Conservation (phyloP, 2,797 vertebrate species). For the Scleropages formosus region DNA sequence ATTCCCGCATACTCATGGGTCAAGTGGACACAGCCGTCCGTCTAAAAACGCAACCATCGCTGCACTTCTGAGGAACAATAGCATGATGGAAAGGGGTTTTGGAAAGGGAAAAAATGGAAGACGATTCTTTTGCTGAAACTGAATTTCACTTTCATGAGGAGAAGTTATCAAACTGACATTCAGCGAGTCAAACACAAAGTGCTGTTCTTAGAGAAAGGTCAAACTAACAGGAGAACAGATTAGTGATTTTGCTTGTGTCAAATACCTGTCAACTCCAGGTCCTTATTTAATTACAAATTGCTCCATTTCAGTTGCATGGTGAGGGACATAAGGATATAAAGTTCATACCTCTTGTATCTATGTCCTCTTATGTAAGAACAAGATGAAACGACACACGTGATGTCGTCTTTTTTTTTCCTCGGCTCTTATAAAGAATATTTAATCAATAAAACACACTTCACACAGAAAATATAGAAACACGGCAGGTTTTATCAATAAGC, state of each 20-base stretch:
- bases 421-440: not conserved
- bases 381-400: too few relatives aligned
- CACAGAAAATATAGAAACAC: not conserved
- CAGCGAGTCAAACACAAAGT: slow-evolving; percentile 59
- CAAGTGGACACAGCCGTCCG: too few relatives aligned
- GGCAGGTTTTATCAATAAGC: too few relatives aligned
- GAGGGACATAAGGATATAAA: not conserved
- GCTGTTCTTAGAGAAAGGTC: slow-evolving; percentile 64
- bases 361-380: too few relatives aligned
- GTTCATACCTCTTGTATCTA: not conserved
- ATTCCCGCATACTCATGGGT: too few relatives aligned
- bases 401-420: too few relatives aligned
- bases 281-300: slow-evolving; percentile 62
- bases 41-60: slow-evolving; percentile 37
- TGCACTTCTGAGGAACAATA: slow-evolving; percentile 39
- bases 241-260: slow-evolving; percentile 69
- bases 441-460: not conserved
- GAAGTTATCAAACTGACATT: slow-evolving; percentile 49
- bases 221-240: slow-evolving; percentile 61
- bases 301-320: too few relatives aligned
- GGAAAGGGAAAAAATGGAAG: slow-evolving; percentile 23
- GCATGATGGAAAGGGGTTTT: not conserved
- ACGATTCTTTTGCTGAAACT: not conserved
- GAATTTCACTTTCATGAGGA: slow-evolving; percentile 38
- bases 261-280: slow-evolving; percentile 59